A percentile compares a stretch with the other conserved stretches of the same genome.
phyloP scores from a whole-genome alignment of 2,797 vertebrate genomes.

The Pseudomugil gertrudae region DNA sequence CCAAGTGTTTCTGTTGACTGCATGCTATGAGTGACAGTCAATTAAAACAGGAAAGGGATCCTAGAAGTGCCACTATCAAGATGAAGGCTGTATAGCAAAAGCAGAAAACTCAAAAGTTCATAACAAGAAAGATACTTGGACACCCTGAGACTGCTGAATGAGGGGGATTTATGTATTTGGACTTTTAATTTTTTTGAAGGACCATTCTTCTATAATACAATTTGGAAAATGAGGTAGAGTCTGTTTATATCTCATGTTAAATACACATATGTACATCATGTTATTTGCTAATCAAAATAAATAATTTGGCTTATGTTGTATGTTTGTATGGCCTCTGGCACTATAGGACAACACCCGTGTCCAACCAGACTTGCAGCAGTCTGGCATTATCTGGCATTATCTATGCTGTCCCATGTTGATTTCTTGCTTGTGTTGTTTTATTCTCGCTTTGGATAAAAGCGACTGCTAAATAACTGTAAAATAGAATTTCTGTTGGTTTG shows the following conservation, averaged over 20 bases:
- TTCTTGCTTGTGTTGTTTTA: too few relatives aligned
- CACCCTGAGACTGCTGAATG: constrained; percentile 33
- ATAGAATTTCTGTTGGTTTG: constrained; percentile 8
- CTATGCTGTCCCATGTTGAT: too few relatives aligned
- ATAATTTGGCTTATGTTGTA: constrained; percentile 31
- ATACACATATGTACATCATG: background rate
- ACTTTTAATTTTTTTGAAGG: background rate
- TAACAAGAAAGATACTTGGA: constrained; percentile 41
- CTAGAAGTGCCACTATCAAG: constrained; percentile 63
- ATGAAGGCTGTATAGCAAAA: constrained; percentile 59
- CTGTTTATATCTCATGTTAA: background rate
- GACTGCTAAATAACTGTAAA: too few relatives aligned
- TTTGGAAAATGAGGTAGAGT: too few relatives aligned
- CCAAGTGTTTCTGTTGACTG: constrained; percentile 64
- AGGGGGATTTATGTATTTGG: background rate
- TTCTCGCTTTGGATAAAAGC: too few relatives aligned
- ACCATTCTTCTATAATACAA: background rate
- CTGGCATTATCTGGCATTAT: too few relatives aligned
- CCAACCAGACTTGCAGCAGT: too few relatives aligned
- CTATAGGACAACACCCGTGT: too few relatives aligned
- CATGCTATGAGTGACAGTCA: constrained; percentile 75
- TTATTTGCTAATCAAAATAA: constrained; percentile 16
- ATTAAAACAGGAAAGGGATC: constrained; percentile 74
- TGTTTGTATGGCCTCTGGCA: too few relatives aligned
- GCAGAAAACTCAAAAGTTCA: constrained; percentile 51